Evolutionary conservation across 2,113 vertebrate species (phyloP), one percentile per base, ranked within the genome.

Genomic region (Lutjanus erythropterus): DNA sequence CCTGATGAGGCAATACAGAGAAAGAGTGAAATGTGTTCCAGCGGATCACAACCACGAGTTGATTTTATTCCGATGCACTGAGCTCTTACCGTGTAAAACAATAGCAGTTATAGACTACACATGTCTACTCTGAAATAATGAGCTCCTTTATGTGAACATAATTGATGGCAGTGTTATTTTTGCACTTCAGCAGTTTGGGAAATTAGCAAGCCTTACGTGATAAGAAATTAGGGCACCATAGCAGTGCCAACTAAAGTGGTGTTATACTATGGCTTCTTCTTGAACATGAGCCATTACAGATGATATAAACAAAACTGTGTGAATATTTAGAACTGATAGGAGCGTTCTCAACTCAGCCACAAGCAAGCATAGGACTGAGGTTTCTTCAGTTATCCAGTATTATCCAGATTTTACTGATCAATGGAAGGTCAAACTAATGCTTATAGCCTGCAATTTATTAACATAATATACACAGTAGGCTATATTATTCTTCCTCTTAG

Each of bases 151-250:
- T 52, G 33, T 86, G 42, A 84, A 72, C 52, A 39, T 64, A 80
- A 82, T 71, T 66, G 19, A 16, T 70, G 49, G 12, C 39, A 47
- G 59, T 47, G 62, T 84, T 71, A 44, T 44, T 79, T n/a, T 73
- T 79, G 35, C 42, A 80, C 52, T 73, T 80, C 42, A 79, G 41
- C 41, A 79, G 71, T 71, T 83, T 10, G 3, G 55, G 55, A 72
- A 79, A 89, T 83, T 52, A 80, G 71, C 11, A 37, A 49, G 10
- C 31, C 42, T 56, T 83, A 16, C 2, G 18, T 42, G 31, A 66
- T 31, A 44, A 46, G 23, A 67, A 65, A 78, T 60, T 19, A 64
- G 37, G 7, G 2, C 42, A n/a, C 15, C 16, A 49, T 81, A 39
- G 44, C 21, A 27, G 25, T 49, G 21, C 25, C 25, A 60, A 39